Conservation (phyloP, 2,797 vertebrate species). For the Sciurus carolinensis region DNA sequence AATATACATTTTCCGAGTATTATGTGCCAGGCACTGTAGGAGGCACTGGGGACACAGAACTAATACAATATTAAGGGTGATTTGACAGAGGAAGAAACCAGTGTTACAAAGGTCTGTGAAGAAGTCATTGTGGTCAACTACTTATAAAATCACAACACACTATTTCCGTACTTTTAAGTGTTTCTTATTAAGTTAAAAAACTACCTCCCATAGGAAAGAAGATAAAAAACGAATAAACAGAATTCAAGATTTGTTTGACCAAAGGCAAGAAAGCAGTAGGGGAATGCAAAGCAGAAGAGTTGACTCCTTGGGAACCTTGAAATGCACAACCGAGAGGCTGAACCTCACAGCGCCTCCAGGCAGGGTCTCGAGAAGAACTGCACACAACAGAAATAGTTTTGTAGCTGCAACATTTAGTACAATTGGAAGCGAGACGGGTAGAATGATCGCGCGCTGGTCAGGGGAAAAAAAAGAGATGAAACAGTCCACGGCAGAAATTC, state of each 20-base stretch:
- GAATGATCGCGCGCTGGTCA: background rate
- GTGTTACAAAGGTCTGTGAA: background rate
- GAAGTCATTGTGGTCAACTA: background rate
- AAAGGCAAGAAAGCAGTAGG: background rate
- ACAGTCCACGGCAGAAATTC: background rate
- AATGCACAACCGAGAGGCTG: background rate
- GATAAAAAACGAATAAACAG: background rate
- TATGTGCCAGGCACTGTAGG: background rate
- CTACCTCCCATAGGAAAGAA: background rate
- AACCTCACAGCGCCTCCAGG: background rate
- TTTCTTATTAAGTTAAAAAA: slow-evolving; percentile 30
- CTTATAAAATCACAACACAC: background rate
- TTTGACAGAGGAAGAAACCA: background rate
- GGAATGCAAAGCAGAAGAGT: slow-evolving; percentile 33
- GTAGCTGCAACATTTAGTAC: background rate
- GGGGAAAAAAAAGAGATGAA: background rate
- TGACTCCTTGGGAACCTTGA: background rate
- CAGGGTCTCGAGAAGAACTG: background rate
- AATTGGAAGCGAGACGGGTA: background rate
- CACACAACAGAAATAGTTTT: background rate
- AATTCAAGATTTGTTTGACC: slow-evolving; percentile 1
- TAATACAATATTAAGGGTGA: background rate
- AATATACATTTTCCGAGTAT: slow-evolving; percentile 38
- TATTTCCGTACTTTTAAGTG: background rate
- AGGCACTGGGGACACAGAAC: background rate